phyloP scores from a whole-genome alignment of 2,797 vertebrate species.

The Ctenochaetus hawaiiensis region DNA sequence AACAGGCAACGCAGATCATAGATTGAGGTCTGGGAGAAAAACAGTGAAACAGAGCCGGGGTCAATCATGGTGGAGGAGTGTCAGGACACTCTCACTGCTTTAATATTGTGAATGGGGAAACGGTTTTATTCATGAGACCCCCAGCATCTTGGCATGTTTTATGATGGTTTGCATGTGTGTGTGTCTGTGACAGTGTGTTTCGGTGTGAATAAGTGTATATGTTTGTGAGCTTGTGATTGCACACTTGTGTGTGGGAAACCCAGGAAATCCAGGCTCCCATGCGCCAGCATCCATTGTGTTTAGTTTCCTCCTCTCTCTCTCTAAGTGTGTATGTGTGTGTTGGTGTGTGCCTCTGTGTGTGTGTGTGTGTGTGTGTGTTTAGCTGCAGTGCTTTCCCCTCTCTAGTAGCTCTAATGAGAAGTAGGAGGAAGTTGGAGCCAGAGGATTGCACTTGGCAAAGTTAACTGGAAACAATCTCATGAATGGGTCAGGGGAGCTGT shows the following conservation, averaged over 20 bases:
- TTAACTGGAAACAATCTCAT: conserved; percentile 70
- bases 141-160: conserved; percentile 44
- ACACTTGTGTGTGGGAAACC: conserved; percentile 87
- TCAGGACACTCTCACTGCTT: conserved; percentile 23
- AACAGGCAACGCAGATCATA: conserved; percentile 52
- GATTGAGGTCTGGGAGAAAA: conserved; percentile 63
- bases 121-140: conserved; percentile 28
- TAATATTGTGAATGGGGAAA: conserved; percentile 27
- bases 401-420: conserved; percentile 76
- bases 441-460: conserved; percentile 77
- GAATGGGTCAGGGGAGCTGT: conserved; percentile 71
- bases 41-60: conserved; percentile 47
- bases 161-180: conserved; percentile 38
- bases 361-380: conserved; percentile 58
- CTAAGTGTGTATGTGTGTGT: conserved; percentile 48
- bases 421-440: conserved; percentile 71
- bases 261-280: conserved; percentile 86
- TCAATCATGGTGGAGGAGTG: conserved; percentile 29
- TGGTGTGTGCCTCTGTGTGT: conserved; percentile 32
- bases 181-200: conserved; percentile 29
- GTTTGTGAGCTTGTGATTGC: conserved; percentile 74
- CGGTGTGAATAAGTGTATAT: conserved; percentile 55
- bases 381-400: conserved; percentile 70
- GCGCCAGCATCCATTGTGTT: conserved; percentile 85
- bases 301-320: conserved; percentile 79